Base-by-base conservation (phyloP, 2,888 invertebrate species). In the Lamproptera curius region DNA sequence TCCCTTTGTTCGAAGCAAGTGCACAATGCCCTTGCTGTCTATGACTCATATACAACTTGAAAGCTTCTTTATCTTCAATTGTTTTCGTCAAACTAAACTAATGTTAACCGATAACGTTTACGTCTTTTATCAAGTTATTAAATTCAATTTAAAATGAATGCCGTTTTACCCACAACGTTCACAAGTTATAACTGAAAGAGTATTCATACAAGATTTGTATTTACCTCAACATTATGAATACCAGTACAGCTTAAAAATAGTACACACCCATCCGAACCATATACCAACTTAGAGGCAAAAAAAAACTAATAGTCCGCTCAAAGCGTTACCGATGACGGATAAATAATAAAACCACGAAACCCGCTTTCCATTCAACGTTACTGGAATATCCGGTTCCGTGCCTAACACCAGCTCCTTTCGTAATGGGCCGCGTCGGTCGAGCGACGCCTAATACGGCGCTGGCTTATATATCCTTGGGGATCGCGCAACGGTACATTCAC, bases 31-130 rank as follows among this genome's bases (percentile, higher is more conserved):
- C 31, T 17, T 26, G 37, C 33, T 38, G 13, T 26, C 31, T 11
- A 33, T 55, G 48, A 57, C 34, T 57, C 53, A 55, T 46, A 39
- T 17, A 11, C 23, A 5, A 42, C 33, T 42, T 35, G 11, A 11
- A 17, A 13, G 9, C 16, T 41, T 28, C 28, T 31, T 9, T 2
- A 31, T 11, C 28, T 15, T 31, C 26, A 17, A 28, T 28, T 28
- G 28, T 28, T 28, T 9, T 10, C n/a, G 6, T 2, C n/a, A 28
- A 28, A 28, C 28, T 2, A 28, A n/a, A n/a, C 9, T 10, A 20
- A 20, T 20, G 20, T 20, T 20, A 20, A 5, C 4, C 20, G 20
- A 5, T 20, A 20, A 20, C 6, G 20, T 3, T 20, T 20, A 20
- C 28, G 10, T 28, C 10, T 28, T 23, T 6, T 4, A 23, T 23